Percentiles rank a stretch among this genome's conserved stretches.
Evolutionary conservation across 2,113 vertebrate genomes (phyloP).

Genomic region (Spermophilus dauricus): DNA sequence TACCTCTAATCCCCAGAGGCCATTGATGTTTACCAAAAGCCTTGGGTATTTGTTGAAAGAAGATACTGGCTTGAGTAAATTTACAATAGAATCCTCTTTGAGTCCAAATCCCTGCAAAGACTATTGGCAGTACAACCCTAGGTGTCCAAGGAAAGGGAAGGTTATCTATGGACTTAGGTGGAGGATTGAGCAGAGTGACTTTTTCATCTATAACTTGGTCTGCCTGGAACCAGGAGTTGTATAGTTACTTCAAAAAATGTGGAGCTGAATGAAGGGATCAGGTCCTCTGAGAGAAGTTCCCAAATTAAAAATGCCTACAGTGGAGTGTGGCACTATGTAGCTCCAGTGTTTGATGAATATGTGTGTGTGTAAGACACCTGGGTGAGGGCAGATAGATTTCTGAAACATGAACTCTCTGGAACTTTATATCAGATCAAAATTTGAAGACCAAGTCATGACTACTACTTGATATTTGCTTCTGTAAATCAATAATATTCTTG

Average conservation of each 20-base stretch:
- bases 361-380: neutral
- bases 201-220: neutral
- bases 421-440: neutral
- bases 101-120: neutral
- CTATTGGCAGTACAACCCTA: neutral
- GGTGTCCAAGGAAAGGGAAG: neutral
- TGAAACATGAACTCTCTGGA: neutral
- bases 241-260: neutral
- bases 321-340: neutral
- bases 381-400: neutral
- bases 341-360: neutral
- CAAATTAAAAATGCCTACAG: neutral
- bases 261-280: neutral
- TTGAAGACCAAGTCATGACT: neutral
- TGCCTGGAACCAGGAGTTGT: neutral
- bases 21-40: too few relatives aligned
- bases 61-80: too few relatives aligned
- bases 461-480: conserved; percentile 45
- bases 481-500: neutral
- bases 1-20: too few relatives aligned
- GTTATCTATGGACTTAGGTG: neutral
- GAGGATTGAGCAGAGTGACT: neutral
- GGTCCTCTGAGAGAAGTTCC: neutral
- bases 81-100: too few relatives aligned
- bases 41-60: too few relatives aligned